Evolutionary conservation across 2,113 vertebrate species (phyloP).

Genomic region (Hemiscyllium ocellatum): DNA sequence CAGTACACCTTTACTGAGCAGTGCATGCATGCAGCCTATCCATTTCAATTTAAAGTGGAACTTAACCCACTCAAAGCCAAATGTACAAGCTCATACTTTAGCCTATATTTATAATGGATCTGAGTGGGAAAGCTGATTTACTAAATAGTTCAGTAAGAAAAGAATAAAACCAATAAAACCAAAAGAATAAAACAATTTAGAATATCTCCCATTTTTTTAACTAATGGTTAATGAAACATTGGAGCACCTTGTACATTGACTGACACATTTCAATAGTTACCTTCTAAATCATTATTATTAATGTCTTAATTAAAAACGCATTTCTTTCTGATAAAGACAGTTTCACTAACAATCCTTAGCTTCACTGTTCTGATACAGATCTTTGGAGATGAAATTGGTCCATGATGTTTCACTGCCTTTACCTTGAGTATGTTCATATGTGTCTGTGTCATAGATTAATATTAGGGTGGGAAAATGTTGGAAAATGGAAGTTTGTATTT

Average conservation of each 20-base stretch:
- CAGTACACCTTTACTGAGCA: background rate
- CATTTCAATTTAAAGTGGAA: background rate
- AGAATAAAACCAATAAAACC: background rate
- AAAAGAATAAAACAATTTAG: no score
- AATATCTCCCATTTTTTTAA: background rate
- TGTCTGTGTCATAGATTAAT: background rate
- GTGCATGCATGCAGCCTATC: background rate
- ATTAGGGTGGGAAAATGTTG: background rate
- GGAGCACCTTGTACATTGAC: background rate
- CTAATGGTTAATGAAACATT: background rate
- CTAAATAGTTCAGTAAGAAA: background rate
- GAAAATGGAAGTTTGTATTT: background rate
- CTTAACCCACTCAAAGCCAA: background rate
- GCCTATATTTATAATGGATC: background rate
- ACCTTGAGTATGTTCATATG: background rate
- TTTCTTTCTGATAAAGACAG: background rate
- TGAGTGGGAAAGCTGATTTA: background rate
- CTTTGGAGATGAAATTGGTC: background rate
- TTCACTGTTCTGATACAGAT: background rate
- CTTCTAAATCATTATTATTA: background rate
- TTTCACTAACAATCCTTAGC: background rate
- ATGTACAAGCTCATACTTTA: background rate
- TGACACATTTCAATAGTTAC: background rate
- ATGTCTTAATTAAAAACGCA: background rate
- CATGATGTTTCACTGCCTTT: background rate